Base-by-base conservation (phyloP, 2,888 invertebrate species). In the Sycophila texana region DNA sequence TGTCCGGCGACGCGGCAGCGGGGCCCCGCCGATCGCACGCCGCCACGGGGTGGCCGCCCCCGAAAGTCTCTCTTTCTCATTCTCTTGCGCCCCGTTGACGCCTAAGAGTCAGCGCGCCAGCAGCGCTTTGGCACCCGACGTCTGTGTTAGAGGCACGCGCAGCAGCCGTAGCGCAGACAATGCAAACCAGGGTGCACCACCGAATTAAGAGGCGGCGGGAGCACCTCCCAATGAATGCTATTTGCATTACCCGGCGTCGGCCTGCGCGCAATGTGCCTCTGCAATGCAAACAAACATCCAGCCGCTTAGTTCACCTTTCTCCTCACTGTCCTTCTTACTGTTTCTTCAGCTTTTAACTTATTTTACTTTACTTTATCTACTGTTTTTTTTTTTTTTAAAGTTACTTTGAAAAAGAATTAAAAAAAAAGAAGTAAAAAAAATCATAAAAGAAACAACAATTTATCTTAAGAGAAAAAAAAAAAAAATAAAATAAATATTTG, bases 251-350 rank as follows among this genome's bases (percentile, higher is more conserved):
- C 90, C 90, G 88, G 88, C 90, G 86, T 89, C 88, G 89, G 89
- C 88, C 90, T 90, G 90, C 89, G 90, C 90, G 90, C 90, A 89
- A 90, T 89, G 90, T 90, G 90, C 90, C 90, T 90, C 90, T 90
- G 90, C 88, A 90, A 90, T 90, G 87, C 89, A 90, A 89, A 90
- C 87, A 90, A 89, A 90, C 87, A 90, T 90, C 90, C 89, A 90
- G 86, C 89, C 89, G 87, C 90, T 83, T 83, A 81, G 89, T 90
- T 89, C 79, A 89, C 87, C 87, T 87, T 87, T 84, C 86, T 85
- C 81, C 39, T 84, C 14, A 70, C 63, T 65, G 20, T 30, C 49
- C 70, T 71, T 80, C 51, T 70, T 70, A 55, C 65, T 65, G 30
- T 47, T 73, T 61, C 55, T 68, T 79, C 22, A 60, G 30, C 47